Evolutionary conservation across 2,797 vertebrate genomes (phyloP).

Genomic region (Acanthornis magna): DNA sequence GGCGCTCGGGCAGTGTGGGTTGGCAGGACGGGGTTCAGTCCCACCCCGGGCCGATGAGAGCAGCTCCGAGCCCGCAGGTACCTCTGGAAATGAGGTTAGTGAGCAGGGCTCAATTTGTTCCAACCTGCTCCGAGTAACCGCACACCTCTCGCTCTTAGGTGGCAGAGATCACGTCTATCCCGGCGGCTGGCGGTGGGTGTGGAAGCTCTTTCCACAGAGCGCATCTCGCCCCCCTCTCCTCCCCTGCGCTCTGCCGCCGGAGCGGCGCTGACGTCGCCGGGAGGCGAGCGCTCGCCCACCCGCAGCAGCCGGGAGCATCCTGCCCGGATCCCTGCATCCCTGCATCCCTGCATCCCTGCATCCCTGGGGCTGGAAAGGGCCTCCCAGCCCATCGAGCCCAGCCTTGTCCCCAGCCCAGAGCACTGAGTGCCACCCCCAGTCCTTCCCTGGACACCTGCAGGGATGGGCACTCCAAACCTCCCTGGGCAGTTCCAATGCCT

Average conservation of each 20-base stretch:
- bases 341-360: accelerated
- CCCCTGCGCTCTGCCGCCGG: background rate
- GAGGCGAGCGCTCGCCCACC: background rate
- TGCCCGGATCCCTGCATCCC: background rate
- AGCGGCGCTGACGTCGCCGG: background rate
- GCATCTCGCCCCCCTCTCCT: background rate
- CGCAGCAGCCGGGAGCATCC: background rate
- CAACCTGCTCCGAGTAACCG: background rate
- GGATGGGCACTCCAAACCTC: background rate
- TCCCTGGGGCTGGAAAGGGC: accelerated
- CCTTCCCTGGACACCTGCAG: background rate
- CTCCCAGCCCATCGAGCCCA: accelerated
- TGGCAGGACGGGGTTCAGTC: background rate
- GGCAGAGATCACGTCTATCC: slow-evolving; percentile 5
- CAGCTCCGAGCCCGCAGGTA: background rate
- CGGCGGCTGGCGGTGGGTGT: background rate
- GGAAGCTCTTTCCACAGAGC: background rate
- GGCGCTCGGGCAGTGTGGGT: background rate
- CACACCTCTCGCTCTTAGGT: slow-evolving; percentile 11
- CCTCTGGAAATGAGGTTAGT: background rate
- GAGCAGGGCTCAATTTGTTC: background rate
- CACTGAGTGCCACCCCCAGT: accelerated
- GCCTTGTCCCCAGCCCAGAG: background rate
- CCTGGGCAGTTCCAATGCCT: accelerated
- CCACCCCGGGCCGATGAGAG: background rate